Evolutionary conservation across 1,140 invertebrate genomes (phyloP).

Genomic region (Drosophila funebris): DNA sequence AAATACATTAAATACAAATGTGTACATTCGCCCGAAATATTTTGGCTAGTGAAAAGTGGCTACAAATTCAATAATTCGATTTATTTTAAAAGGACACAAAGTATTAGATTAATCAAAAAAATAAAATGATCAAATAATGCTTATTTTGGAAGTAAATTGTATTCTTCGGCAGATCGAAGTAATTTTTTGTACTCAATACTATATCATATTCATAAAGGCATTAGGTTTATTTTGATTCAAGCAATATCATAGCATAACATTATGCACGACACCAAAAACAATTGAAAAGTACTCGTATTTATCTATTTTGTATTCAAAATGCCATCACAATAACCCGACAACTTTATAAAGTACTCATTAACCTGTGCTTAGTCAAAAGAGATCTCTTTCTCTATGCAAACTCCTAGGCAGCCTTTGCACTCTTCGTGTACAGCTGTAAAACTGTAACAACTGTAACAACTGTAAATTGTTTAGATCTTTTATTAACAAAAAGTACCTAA

Average conservation of each 20-base stretch:
- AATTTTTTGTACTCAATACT: constrained; percentile 16
- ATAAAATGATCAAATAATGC: too few species aligned
- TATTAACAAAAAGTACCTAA: constrained; percentile 26
- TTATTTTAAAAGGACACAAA: too few species aligned
- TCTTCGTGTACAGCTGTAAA: constrained; percentile 63
- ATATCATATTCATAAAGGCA: neutral
- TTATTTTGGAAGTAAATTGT: constrained; percentile 13
- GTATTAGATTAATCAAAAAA: too few species aligned
- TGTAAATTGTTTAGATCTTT: constrained; percentile 51
- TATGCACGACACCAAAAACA: constrained; percentile 28
- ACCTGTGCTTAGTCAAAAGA: constrained; percentile 8
- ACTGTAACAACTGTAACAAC: constrained; percentile 44
- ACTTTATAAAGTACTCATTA: constrained; percentile 7
- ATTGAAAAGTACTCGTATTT: constrained; percentile 18
- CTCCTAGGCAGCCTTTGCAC: constrained; percentile 61
- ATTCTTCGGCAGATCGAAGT: constrained; percentile 54
- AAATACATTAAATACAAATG: too few species aligned
- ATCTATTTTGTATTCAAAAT: constrained; percentile 9
- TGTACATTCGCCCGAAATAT: too few species aligned
- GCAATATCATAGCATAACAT: constrained; percentile 31
- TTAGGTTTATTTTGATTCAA: constrained; percentile 15
- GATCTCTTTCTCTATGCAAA: constrained; percentile 8
- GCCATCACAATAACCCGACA: constrained; percentile 10
- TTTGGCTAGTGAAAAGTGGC: too few species aligned
- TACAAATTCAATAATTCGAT: neutral